These are phyloP conservation scores for Oeneis ivallda DNA, from an alignment of 2,888 invertebrate genomes.

Conservation along the genomic window DNA sequence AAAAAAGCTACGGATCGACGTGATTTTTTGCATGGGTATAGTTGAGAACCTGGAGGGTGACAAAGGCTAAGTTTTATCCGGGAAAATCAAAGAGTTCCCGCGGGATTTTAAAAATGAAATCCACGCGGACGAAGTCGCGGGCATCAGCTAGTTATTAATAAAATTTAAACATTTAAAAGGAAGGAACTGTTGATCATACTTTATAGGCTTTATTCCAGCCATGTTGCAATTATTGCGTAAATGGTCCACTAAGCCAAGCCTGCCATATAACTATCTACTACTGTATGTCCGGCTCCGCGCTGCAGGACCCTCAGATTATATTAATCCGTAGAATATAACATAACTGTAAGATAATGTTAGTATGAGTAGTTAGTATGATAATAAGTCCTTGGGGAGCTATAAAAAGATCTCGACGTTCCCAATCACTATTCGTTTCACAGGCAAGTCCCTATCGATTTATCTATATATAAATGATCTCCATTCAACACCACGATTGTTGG, in stretches of 20 bases:
- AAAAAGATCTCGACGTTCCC: conserved; percentile 10
- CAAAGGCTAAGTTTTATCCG: no score
- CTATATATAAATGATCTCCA: conserved; percentile 23
- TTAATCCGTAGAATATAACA: neutral
- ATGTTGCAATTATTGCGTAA: conserved; percentile 41
- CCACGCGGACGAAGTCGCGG: no score
- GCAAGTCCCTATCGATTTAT: conserved; percentile 21
- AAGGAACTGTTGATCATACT: conserved; percentile 30
- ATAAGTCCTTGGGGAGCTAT: neutral
- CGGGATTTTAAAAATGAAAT: no score
- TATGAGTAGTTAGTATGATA: no score
- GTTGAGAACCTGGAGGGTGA: no score
- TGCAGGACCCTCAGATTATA: no score
- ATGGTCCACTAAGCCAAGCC: conserved; percentile 36
- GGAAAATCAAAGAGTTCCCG: no score
- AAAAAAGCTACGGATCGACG: no score
- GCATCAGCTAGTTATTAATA: no score
- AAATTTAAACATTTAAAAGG: neutral
- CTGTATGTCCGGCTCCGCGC: no score
- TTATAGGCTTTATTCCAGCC: conserved; percentile 46
- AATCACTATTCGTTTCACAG: neutral
- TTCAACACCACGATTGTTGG: conserved; percentile 14
- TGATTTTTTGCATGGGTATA: no score
- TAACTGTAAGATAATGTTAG: neutral
- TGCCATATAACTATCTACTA: conserved; percentile 13